Conservation (phyloP, 2,888 invertebrate species). For the Tigriopus californicus region DNA sequence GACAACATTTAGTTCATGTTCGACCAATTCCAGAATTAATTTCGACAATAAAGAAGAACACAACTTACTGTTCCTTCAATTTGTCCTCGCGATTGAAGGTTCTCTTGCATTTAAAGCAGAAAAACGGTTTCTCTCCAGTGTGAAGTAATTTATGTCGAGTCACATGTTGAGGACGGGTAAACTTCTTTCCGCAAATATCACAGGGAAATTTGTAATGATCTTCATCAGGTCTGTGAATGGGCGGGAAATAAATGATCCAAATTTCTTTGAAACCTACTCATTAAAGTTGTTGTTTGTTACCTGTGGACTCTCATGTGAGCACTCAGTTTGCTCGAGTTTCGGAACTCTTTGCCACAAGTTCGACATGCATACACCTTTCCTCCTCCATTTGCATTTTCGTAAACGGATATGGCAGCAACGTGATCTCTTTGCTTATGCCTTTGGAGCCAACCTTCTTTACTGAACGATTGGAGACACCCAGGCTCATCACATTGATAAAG, state of each 20-base stretch:
- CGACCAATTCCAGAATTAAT: too few species aligned
- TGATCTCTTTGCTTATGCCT: conserved; percentile 1
- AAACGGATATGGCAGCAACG: too few species aligned
- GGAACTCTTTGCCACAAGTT: conserved; percentile 9
- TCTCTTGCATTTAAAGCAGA: background rate
- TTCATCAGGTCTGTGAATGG: conserved; percentile 5
- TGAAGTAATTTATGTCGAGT: conserved; percentile 14
- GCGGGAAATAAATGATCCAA: background rate
- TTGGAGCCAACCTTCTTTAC: background rate
- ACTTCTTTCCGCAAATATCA: conserved; percentile 15
- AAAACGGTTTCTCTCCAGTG: conserved; percentile 12
- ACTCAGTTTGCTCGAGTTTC: conserved; percentile 3
- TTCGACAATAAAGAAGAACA: background rate
- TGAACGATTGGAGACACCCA: conserved; percentile 8
- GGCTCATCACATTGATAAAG: conserved; percentile 3
- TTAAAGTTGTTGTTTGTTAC: background rate
- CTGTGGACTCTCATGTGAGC: conserved; percentile 14
- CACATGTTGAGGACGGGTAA: conserved; percentile 15
- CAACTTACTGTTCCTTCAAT: conserved; percentile 1
- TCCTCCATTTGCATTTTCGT: too few species aligned
- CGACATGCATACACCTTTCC: background rate
- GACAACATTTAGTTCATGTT: too few species aligned
- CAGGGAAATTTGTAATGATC: conserved; percentile 14
- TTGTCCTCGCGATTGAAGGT: conserved; percentile 12
- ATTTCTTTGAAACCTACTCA: background rate